Conservation (phyloP, 2,797 vertebrate genomes). For the Lemur catta region DNA sequence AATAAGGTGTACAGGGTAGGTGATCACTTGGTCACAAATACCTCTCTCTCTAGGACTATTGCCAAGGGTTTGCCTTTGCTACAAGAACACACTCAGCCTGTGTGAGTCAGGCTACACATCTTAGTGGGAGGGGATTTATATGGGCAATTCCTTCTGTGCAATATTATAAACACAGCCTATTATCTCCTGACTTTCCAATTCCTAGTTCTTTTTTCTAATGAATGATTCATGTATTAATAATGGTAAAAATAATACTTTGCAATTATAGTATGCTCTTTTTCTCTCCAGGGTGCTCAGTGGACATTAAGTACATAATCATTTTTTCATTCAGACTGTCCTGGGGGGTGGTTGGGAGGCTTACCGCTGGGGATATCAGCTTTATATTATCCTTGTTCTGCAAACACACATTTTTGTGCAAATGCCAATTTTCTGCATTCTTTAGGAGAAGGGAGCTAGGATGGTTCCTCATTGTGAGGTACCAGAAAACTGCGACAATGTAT, state of each 20-base stretch:
- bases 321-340: constrained; percentile 71
- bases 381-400: constrained; percentile 68
- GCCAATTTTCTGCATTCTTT: constrained; percentile 65
- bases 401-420: constrained; percentile 72
- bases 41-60: not conserved
- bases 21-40: not conserved
- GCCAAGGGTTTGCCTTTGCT: constrained; percentile 11
- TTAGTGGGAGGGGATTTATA: constrained; percentile 68
- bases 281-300: constrained; percentile 73
- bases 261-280: constrained; percentile 76
- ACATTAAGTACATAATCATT: constrained; percentile 76
- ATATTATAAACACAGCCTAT: constrained; percentile 69
- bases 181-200: constrained; percentile 67
- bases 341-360: constrained; percentile 43
- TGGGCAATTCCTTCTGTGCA: constrained; percentile 63
- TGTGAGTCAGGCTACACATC: not conserved
- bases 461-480: not conserved
- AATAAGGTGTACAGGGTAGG: not conserved
- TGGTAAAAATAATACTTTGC: constrained; percentile 78
- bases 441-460: constrained; percentile 33
- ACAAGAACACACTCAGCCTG: constrained; percentile 23
- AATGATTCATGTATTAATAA: constrained; percentile 80
- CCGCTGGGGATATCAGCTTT: constrained; percentile 50
- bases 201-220: constrained; percentile 67
- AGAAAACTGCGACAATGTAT: not conserved